These are phyloP conservation scores for Drosophila obscura DNA, from an alignment of 1,140 invertebrate genomes.

Conservation along the genomic window DNA sequence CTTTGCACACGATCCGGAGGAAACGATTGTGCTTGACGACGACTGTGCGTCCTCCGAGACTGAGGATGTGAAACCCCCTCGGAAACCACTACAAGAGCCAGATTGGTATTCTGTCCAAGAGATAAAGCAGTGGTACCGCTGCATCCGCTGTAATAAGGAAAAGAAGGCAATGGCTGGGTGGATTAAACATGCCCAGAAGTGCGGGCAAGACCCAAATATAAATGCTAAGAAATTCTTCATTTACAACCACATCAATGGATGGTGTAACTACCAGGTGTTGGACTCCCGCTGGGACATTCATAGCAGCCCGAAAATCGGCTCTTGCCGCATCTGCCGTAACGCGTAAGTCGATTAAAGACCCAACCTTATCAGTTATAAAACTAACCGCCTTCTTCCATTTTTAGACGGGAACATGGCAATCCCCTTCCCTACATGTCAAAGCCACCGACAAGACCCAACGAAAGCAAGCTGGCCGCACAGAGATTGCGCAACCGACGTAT, in stretches of 20 bases:
- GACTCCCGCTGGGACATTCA: slow-evolving; percentile 31
- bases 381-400: background rate
- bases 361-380: background rate
- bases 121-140: slow-evolving; percentile 15
- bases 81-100: background rate
- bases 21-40: background rate
- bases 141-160: slow-evolving; percentile 23
- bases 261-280: slow-evolving; percentile 27
- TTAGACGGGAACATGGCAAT: slow-evolving; percentile 12
- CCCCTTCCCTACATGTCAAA: slow-evolving; percentile 38
- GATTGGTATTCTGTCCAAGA: background rate
- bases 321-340: slow-evolving; percentile 12
- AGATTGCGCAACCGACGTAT: background rate
- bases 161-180: slow-evolving; percentile 1
- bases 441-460: slow-evolving; percentile 23
- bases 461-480: background rate
- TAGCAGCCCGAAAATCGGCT: slow-evolving; percentile 6
- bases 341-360: slow-evolving; percentile 3
- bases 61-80: background rate
- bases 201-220: slow-evolving; percentile 26
- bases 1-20: no score
- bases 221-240: slow-evolving; percentile 31
- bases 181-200: slow-evolving; percentile 33
- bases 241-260: slow-evolving; percentile 24
- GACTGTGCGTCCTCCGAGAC: background rate